Base-by-base conservation (phyloP, 2,888 invertebrate species). In the Cataglyphis livida region DNA sequence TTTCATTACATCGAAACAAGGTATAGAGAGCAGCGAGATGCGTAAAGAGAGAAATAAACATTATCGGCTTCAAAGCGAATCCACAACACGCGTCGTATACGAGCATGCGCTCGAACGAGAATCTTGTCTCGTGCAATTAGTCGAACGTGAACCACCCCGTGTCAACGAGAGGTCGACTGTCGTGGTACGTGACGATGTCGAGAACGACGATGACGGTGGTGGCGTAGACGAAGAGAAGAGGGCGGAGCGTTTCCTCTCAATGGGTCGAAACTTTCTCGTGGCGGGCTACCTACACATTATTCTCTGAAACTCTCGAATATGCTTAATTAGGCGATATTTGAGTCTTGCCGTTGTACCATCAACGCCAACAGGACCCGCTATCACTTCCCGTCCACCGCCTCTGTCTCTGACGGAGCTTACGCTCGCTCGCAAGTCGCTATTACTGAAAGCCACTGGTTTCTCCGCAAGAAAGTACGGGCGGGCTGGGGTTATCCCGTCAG, bases 271-370 rank as follows among this genome's bases (percentile, higher is more conserved):
- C 82, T 88, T 90, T 88, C 86, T 75, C 82, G 68, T 82, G 59
- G 65, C 62, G 85, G 84, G 82, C 51, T 88, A 70, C 78, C 78
- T 79, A 89, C 81, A 90, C 88, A 87, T 91, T 91, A 91, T 87
- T 89, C 86, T 84, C 88, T 86, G 88, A 88, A 92, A 92, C 90
- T 92, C 89, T 90, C 91, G 90, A 93, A 92, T 91, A 91, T 92
- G 92, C 91, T 93, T 92, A 93, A 93, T 94, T 93, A 93, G 92
- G 87, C 91, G 92, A 93, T 93, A 93, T 92, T 91, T 89, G 92
- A 92, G 54, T 78, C 78, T 78, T 81, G 70, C 51, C 54, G 38
- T 41, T 38, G 64, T 35, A 6, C 38, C 79, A 57, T 28, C 75
- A 51, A n/a, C 51, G 25, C 75, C 35, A 35, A 38, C 68, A 35